Conservation (phyloP, 2,888 invertebrate genomes). For the Aphidoletes aphidimyza region DNA sequence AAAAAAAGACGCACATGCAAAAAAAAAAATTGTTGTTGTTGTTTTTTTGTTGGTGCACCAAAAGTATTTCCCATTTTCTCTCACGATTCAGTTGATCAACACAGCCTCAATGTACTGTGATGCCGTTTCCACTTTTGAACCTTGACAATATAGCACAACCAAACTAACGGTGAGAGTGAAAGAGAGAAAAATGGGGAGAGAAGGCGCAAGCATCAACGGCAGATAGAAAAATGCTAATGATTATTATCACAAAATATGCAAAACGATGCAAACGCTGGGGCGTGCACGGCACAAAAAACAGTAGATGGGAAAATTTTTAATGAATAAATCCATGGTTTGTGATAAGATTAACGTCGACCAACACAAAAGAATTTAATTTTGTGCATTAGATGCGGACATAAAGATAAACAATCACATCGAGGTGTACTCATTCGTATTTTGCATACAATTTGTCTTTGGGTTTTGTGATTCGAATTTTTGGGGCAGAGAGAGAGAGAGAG, state of each 20-base stretch:
- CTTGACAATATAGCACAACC: background rate
- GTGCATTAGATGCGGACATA: slow-evolving; percentile 42
- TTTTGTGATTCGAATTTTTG: background rate
- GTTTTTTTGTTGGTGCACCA: slow-evolving; percentile 27
- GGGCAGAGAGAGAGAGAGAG: background rate
- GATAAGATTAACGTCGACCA: slow-evolving; percentile 27
- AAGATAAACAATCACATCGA: slow-evolving; percentile 35
- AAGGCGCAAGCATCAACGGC: background rate
- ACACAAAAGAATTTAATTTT: slow-evolving; percentile 52
- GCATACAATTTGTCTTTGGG: slow-evolving; percentile 33
- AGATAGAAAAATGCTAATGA: slow-evolving; percentile 22
- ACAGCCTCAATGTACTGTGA: too few relatives aligned
- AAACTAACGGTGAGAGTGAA: background rate
- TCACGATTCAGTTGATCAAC: background rate
- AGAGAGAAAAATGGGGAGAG: background rate
- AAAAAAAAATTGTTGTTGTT: slow-evolving; percentile 5
- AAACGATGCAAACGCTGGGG: background rate
- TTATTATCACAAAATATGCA: slow-evolving; percentile 54
- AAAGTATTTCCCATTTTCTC: slow-evolving; percentile 1
- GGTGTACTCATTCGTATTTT: slow-evolving; percentile 40
- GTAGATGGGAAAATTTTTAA: slow-evolving; percentile 27
- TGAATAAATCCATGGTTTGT: slow-evolving; percentile 53
- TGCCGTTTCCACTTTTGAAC: too few relatives aligned
- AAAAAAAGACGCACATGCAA: background rate
- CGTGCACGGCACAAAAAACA: background rate